Conservation (phyloP, 2,797 vertebrate genomes). For the Macropus fuliginosus region DNA sequence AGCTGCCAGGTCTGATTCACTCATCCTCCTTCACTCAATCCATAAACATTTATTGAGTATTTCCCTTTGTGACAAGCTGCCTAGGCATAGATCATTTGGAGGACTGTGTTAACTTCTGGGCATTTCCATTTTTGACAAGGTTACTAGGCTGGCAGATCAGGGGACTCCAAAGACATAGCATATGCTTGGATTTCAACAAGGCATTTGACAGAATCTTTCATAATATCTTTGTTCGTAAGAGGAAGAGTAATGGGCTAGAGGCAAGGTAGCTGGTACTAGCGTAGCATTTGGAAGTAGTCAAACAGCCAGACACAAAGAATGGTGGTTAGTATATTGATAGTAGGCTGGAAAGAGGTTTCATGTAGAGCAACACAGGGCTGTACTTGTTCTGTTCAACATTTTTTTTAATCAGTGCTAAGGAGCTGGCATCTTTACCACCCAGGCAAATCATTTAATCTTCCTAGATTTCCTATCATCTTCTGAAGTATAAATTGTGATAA, state of each 20-base stretch:
- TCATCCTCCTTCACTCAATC: not conserved
- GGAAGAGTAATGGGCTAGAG: not conserved
- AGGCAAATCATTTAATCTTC: not conserved
- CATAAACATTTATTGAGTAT: not conserved
- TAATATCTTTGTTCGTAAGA: not conserved
- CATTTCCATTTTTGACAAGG: not conserved
- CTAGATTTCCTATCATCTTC: not conserved
- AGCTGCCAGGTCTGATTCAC: not conserved
- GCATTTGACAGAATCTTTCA: not conserved
- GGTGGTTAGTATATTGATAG: not conserved
- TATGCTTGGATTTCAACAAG: not conserved
- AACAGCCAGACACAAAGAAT: not conserved
- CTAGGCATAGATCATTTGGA: not conserved
- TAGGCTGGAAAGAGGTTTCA: not conserved
- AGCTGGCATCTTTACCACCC: not conserved
- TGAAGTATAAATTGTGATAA: not conserved
- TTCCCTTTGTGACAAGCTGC: not conserved
- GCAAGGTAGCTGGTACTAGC: not conserved
- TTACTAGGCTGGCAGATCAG: not conserved
- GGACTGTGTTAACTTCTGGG: not conserved
- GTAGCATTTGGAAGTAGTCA: not conserved
- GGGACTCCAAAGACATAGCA: not conserved
- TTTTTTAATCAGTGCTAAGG: not conserved
- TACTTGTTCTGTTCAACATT: not conserved
- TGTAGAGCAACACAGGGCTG: not conserved